Evolutionary conservation across 1,140 invertebrate genomes (phyloP), one percentile per base, ranked within the genome.

Genomic region (Trissolcus basalis): DNA sequence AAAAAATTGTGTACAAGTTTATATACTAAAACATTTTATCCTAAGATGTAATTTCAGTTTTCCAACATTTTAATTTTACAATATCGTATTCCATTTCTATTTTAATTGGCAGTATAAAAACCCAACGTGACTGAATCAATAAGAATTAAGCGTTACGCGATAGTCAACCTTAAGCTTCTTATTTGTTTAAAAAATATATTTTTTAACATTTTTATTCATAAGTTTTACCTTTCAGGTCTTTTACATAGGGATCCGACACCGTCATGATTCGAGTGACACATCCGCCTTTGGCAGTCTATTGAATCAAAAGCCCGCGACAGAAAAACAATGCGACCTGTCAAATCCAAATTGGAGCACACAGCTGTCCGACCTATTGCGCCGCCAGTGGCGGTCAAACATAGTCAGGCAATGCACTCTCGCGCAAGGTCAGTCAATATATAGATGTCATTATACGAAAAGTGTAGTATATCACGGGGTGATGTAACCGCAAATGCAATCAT

Each of bases 191-290:
- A 39, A 39, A 39, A 39, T 39, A n/a, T 11, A 39, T 39, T 39
- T 39, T 39, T 39, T 39, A 9, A 39, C 33, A 35, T 35, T 35
- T 35, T 6, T 35, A 6, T 39, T 39, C 3, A 39, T 39, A 35
- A 48, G n/a, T 55, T 63, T 84, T 89, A 90, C 89, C 87, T 90
- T 90, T 90, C 60, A 90, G 75, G 81, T 90, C 86, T 80, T 89
- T 90, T 68, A 90, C 83, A 45, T 89, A 79, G n/a, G 90, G 89
- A 83, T 90, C 86, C 70, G 84, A 88, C 60, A 90, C 88, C 73
- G 89, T 87, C 89, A 90, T 90, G 15, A 73, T 73, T 80, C 72
- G 78, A 78, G 70, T 65, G 55, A 74, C n/a, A 33, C 10, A 10
- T 16, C 0, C 4, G 19, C 16, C 9, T 13, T 19, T 19, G 9